Base-by-base conservation (phyloP, 1,140 invertebrate genomes). In the Drosophila sucinea region DNA sequence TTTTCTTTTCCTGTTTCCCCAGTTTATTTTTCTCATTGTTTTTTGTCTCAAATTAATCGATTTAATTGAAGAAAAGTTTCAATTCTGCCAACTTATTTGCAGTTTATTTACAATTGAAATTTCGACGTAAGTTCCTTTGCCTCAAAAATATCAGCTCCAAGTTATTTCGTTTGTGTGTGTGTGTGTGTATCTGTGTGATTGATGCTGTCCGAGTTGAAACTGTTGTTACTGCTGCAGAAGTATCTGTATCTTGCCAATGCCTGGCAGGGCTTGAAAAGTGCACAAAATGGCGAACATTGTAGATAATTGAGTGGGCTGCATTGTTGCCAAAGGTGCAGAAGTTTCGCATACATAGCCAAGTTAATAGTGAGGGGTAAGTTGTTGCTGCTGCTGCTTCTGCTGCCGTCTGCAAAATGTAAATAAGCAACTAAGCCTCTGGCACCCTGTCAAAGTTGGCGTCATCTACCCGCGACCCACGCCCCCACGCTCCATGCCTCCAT, bases 51-150 rank as follows among this genome's bases (percentile, higher is more conserved):
- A 89, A 83, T 89, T 86, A 86, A 86, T 86, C 83, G 83, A 87
- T 86, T 86, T 87, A 86, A 86, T 86, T 87, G 76, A 87, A 86
- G 79, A 73, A 35, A 73, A 60, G 61, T 27, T 81, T 60, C 61
- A n/a, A 54, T 6, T 51, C 25, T 51, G 44, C 23, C 44, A 71
- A 66, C 60, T 73, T 78, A 58, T 78, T 82, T 87, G 65, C 41
- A 82, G 76, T 80, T 80, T 83, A 73, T 83, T 87, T 80, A 70
- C 73, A 79, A 77, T 79, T 67, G 73, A 83, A 77, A 73, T 86
- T 72, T 72, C 56, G 41, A 44, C 33, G 7, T 25, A 11, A 60
- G 30, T 27, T 35, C 5, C 25, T 0, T 51, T 51, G 44, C 44
- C 62, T 67, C 55, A 38, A 85, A 85, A 82, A 83, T 82, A 85